Evolutionary conservation across 2,888 invertebrate genomes (phyloP).

Genomic region (Heliconius sara): DNA sequence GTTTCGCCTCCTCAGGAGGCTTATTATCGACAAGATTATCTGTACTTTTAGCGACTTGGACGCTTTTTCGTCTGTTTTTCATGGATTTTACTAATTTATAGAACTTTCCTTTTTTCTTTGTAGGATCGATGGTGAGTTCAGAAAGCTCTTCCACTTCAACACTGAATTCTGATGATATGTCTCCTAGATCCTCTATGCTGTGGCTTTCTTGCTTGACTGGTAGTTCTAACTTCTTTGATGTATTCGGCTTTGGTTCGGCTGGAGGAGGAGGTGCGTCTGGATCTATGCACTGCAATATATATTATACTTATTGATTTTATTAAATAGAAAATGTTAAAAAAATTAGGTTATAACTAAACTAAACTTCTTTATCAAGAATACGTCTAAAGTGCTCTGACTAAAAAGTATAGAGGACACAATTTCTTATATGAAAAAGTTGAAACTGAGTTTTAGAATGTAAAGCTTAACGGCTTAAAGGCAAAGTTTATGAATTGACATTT

Average conservation of each 20-base stretch:
- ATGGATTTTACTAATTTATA: conserved; percentile 78
- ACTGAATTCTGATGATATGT: conserved; percentile 80
- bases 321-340: background rate
- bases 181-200: conserved; percentile 79
- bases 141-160: conserved; percentile 76
- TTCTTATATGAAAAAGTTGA: background rate
- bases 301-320: background rate
- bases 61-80: conserved; percentile 80
- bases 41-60: conserved; percentile 78
- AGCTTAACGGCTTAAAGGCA: background rate
- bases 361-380: background rate
- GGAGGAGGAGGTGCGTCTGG: conserved; percentile 73
- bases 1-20: conserved; percentile 64
- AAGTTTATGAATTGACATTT: conserved; percentile 13
- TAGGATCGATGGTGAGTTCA: conserved; percentile 64
- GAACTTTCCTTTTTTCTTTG: conserved; percentile 76
- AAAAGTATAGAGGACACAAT: background rate
- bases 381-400: background rate
- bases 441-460: conserved; percentile 9
- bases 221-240: conserved; percentile 71
- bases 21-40: conserved; percentile 72
- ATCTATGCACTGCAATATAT: conserved; percentile 72
- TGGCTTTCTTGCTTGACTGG: conserved; percentile 71
- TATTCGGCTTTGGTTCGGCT: conserved; percentile 69
- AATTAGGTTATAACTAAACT: too few relatives aligned